phyloP scores from a whole-genome alignment of 2,113 vertebrate species.

The Tupaia chinensis region DNA sequence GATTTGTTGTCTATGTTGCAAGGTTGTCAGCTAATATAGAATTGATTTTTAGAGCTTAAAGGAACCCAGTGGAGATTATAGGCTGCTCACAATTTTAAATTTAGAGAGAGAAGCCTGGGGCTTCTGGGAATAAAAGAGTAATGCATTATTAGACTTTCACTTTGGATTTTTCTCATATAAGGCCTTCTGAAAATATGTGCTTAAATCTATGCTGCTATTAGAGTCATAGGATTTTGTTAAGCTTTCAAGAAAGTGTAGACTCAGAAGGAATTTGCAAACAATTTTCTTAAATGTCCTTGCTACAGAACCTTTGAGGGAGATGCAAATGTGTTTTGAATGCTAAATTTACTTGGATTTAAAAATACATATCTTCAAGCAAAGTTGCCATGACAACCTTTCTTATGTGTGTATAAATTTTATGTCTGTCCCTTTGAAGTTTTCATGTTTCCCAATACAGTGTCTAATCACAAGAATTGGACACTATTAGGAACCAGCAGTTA shows the following conservation, averaged over 20 bases:
- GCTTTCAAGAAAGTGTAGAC: slow-evolving; percentile 61
- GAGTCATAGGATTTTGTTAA: slow-evolving; percentile 48
- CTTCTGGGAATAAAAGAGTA: not conserved
- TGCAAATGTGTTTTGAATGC: slow-evolving; percentile 87
- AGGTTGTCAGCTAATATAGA: not conserved
- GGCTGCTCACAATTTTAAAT: not conserved
- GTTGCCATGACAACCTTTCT: slow-evolving; percentile 89
- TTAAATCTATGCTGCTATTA: slow-evolving; percentile 42
- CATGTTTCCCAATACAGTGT: slow-evolving; percentile 72
- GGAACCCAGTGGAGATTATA: slow-evolving; percentile 28
- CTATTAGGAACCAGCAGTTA: too few species aligned
- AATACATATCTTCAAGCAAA: slow-evolving; percentile 87
- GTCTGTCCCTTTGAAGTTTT: slow-evolving; percentile 81
- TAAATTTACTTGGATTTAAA: slow-evolving; percentile 89
- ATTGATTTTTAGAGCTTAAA: slow-evolving; percentile 44
- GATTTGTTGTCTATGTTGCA: slow-evolving; percentile 17
- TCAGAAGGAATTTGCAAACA: slow-evolving; percentile 79
- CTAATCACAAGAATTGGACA: slow-evolving; percentile 73
- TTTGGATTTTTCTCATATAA: slow-evolving; percentile 39
- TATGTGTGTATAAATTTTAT: slow-evolving; percentile 84
- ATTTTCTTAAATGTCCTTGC: slow-evolving; percentile 74
- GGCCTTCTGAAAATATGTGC: slow-evolving; percentile 39
- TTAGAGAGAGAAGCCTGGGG: not conserved
- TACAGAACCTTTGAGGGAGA: slow-evolving; percentile 83
- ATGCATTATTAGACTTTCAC: not conserved